A percentile compares a stretch with the other conserved stretches of the same genome.
Conservation (phyloP, 2,888 invertebrate species). For the Cantharis rufa region DNA sequence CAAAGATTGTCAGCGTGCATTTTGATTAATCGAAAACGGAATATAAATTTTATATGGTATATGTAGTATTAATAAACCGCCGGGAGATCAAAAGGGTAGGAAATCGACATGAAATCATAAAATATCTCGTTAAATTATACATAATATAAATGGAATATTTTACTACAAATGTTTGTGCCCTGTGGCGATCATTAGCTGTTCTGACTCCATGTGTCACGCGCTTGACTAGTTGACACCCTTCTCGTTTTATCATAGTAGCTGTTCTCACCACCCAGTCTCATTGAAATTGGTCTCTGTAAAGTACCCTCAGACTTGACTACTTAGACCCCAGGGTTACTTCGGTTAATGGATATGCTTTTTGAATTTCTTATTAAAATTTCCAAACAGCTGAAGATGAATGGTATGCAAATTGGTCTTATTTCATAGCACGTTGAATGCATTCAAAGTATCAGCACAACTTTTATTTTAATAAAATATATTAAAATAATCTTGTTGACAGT, state of each 20-base stretch:
- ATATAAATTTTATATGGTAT: constrained; percentile 30
- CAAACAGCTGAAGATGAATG: constrained; percentile 58
- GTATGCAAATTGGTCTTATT: constrained; percentile 56
- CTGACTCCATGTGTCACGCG: constrained; percentile 28
- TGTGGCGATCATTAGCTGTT: constrained; percentile 28
- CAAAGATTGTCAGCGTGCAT: constrained; percentile 47
- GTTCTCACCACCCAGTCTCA: constrained; percentile 29
- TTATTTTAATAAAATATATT: constrained; percentile 3
- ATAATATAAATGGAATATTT: constrained; percentile 23
- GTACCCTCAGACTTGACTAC: constrained; percentile 29
- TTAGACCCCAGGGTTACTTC: constrained; percentile 26
- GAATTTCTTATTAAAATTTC: constrained; percentile 60
- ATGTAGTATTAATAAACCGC: constrained; percentile 18
- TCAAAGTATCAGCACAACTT: constrained; percentile 36
- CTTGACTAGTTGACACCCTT: constrained; percentile 31
- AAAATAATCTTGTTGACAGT: not conserved
- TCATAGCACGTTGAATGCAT: constrained; percentile 41
- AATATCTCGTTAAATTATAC: constrained; percentile 13
- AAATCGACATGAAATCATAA: constrained; percentile 20
- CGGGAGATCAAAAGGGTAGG: constrained; percentile 23
- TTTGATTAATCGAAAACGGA: constrained; percentile 45
- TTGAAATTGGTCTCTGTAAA: constrained; percentile 27
- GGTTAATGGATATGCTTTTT: constrained; percentile 51
- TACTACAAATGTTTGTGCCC: constrained; percentile 24
- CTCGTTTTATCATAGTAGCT: constrained; percentile 23